Base-by-base conservation (phyloP, 2,113 vertebrate species). In the Thinocorus orbignyianus region DNA sequence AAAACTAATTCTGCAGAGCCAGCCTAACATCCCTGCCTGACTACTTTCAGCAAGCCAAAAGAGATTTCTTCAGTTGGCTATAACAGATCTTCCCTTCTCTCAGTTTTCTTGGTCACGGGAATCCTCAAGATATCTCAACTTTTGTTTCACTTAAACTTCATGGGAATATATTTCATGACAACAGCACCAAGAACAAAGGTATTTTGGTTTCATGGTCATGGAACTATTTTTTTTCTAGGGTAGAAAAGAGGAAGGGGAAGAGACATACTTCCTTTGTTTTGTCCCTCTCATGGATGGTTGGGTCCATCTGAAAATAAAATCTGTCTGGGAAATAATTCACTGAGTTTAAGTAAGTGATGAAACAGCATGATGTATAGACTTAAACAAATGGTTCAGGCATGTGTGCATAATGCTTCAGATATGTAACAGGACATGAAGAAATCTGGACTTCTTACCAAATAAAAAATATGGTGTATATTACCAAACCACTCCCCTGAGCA, bases 261-360 rank as follows among this genome's bases (percentile, higher is more conserved):
- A 87, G 26, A 86, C 23, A n/a, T 0, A 2, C 93, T 95, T 96
- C 62, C 52, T 90, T 65, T 71, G 48, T 42, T 94, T 77, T 81
- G 55, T 33, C 68, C 49, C 49, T 93, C 74, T 62, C 42, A 66
- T 41, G 78, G 61, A 89, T 91, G 68, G 64, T 22, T 82, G 58
- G 70, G 31, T 84, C 73, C 61, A 49, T 90, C 69, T 96, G 96
- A 97, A 95, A 95, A 79, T 66, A 93, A 92, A 95, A 91, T 87
- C 86, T 95, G 69, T 1, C 74, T 93, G 81, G 61, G 88, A 96
- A 96, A 96, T 94, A 96, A 95, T 85, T 95, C 80, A 94, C 79
- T 24, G 72, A 35, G 49, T 92, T 91, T 88, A 95, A 95, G 90
- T 92, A 84, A 94, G 88, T 95, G 95, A 86, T 91, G 91, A 95